Base-by-base conservation (phyloP, 2,888 invertebrate genomes). In the Anagyrus pseudococci region DNA sequence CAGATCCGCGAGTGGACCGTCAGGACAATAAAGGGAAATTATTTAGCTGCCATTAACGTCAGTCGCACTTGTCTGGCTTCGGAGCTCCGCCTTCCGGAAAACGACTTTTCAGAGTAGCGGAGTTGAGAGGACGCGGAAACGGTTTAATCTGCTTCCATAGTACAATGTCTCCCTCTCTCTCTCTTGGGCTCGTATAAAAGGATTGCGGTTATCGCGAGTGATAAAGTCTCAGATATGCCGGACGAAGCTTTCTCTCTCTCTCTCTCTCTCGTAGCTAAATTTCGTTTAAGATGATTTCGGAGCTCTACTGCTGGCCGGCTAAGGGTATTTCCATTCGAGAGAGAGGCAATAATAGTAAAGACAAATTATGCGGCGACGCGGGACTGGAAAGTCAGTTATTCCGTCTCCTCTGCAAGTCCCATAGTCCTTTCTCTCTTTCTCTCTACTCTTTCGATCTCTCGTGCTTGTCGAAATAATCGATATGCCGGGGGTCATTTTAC, bases 31-130 rank as follows among this genome's bases (percentile, higher is more conserved):
- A 73, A 72, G 72, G 72, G 33, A 73, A 76, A 77, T 77, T 77
- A 77, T 77, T 77, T 76, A 76, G 74, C 72, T 71, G 72, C 77
- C 73, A 77, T 77, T 76, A 76, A 77, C 72, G 77, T 77, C 77
- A 77, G 69, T 76, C 72, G 74, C 76, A 76, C 73, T 77, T 74
- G 70, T 29, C 33, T 37, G 44, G 41, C 17, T 19, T 33, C 23
- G 19, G 41, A 15, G 26, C 22, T 48, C 54, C 58, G 48, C 62
- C 64, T 29, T 67, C 62, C 19, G 64, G 46, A 48, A 54, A 46
- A 43, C 47, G 64, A 68, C 68, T 67, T 68, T 69, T 67, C 68
- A 10, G 3, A 29, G 29, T 10, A 29, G 6, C 10, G 29, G 6
- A 29, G 29, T 29, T 29, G 10, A 10, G 33, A 8, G 33, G 33